Evolutionary conservation across 1,140 invertebrate species (phyloP).

Genomic region (Ceratina calcarata): DNA sequence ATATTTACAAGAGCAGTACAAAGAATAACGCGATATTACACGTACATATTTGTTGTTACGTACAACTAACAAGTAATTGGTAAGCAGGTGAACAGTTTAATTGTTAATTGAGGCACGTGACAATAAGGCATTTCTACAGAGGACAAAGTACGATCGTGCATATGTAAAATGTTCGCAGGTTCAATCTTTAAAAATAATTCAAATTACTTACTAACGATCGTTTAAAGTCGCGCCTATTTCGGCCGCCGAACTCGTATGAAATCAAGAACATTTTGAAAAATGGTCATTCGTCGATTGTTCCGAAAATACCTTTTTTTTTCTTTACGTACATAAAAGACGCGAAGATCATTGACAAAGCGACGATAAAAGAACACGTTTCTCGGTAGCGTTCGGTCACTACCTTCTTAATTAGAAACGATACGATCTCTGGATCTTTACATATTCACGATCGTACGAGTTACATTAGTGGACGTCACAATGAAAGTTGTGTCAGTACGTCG

Average conservation of each 20-base stretch:
- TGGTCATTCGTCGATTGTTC: too few species aligned
- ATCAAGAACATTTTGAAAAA: too few species aligned
- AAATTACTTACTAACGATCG: too few species aligned
- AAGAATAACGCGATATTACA: constrained; percentile 75
- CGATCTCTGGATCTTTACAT: constrained; percentile 43
- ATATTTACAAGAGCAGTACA: constrained; percentile 76
- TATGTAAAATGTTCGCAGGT: constrained; percentile 55
- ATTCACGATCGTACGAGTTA: constrained; percentile 64
- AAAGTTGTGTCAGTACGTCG: constrained; percentile 62
- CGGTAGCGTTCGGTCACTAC: too few species aligned
- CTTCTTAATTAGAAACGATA: too few species aligned
- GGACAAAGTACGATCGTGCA: constrained; percentile 64
- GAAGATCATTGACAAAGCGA: too few species aligned
- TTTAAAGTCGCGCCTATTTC: too few species aligned
- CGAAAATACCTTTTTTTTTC: too few species aligned
- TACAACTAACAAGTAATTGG: constrained; percentile 69
- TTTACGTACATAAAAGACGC: too few species aligned
- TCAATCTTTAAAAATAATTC: neutral
- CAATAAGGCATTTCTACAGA: constrained; percentile 75
- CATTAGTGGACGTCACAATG: constrained; percentile 70
- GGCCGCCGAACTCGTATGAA: too few species aligned
- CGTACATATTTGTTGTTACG: constrained; percentile 67
- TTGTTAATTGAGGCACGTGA: constrained; percentile 75
- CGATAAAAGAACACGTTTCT: too few species aligned
- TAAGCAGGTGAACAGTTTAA: constrained; percentile 73